Evolutionary conservation across 2,888 invertebrate genomes (phyloP), one percentile per base, ranked within the genome.

Genomic region (Nebria brevicollis): DNA sequence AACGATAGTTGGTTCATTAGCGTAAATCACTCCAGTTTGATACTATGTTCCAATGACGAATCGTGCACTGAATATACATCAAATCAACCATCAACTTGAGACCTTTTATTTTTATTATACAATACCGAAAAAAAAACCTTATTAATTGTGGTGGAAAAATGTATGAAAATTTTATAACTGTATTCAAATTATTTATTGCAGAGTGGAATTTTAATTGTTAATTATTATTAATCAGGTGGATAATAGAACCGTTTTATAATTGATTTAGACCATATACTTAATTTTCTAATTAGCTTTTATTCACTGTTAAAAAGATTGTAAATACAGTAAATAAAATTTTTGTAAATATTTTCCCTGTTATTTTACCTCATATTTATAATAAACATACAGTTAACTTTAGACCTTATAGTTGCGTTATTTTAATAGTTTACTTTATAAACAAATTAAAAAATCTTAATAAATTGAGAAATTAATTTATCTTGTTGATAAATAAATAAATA

Each of bases 291-390:
- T 34, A 34, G 5, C 34, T 34, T 5, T 34, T 4, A 34, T 5
- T 34, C 20, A 20, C 4, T 34, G 34, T 34, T 4, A 5, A 34
- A 34, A 34, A 34, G 5, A 34, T 2, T 1, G 5, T 34, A 34
- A 34, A 34, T 2, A 34, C 34, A 34, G 34, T 66, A 66, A 66
- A n/a, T n/a, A 66, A 10, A 66, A 13, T 13, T 66, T 10, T 66
- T 2, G 4, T 13, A 66, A 66, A 66, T 66, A 66, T 66, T 66
- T 20, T 66, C 25, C n/a, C 66, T 10, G 5, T 2, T 34, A 34
- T 34, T 2, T 34, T 34, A 34, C 34, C 34, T 34, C 34, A 34
- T 34, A 34, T 34, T 79, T 79, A 79, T 75, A 75, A 79, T 79
- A 75, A 70, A 20, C 79, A 74, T 73, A 68, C 13, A 64, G 15